phyloP scores from a whole-genome alignment of 2,113 vertebrate genomes.

The Kryptolebias marmoratus region DNA sequence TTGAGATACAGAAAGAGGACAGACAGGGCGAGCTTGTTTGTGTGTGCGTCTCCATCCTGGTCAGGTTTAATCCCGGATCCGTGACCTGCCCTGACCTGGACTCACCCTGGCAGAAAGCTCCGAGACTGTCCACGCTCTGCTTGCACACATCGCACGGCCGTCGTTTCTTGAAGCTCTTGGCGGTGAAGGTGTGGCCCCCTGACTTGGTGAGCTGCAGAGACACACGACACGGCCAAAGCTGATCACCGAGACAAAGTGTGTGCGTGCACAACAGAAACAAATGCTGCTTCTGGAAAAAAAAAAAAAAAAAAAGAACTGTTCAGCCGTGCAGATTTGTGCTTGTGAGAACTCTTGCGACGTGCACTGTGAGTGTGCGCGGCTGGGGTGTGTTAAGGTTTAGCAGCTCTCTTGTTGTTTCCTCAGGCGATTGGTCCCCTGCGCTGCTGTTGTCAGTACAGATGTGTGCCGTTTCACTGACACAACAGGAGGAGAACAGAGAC shows the following conservation, averaged over 20 bases:
- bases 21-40: slow-evolving; percentile 4
- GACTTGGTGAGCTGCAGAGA: slow-evolving; percentile 55
- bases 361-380: not conserved
- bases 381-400: not conserved
- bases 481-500: slow-evolving; percentile 24
- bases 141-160: slow-evolving; percentile 61
- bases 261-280: not conserved
- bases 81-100: slow-evolving; percentile 17
- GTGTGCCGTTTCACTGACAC: slow-evolving; percentile 13
- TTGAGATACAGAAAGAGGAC: slow-evolving; percentile 11
- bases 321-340: not conserved
- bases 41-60: not conserved
- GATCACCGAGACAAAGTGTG: not conserved
- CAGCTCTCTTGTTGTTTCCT: slow-evolving; percentile 3
- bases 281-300: not conserved
- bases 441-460: slow-evolving; percentile 48
- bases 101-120: slow-evolving; percentile 72
- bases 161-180: slow-evolving; percentile 65
- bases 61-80: slow-evolving; percentile 15
- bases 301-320: not conserved
- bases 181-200: slow-evolving; percentile 58
- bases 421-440: slow-evolving; percentile 14
- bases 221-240: not conserved
- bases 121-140: slow-evolving; percentile 59
- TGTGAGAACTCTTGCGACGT: not conserved